Base-by-base conservation (phyloP, 2,888 invertebrate species). In the Drosophila glabriapex region DNA sequence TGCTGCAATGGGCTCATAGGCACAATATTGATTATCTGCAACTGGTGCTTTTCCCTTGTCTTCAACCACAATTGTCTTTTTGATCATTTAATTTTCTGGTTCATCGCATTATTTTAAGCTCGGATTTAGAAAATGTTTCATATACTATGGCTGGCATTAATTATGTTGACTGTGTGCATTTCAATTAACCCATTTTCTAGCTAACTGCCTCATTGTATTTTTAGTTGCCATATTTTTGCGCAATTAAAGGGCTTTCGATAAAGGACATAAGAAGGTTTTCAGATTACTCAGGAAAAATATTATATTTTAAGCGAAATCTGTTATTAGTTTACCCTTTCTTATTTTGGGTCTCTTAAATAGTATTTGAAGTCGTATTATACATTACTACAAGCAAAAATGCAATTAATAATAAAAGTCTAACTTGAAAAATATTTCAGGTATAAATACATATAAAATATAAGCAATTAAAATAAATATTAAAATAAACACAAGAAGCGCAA, bases 21-120 rank as follows among this genome's bases (percentile, higher is more conserved):
- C 16, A 65, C 83, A 68, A 76, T 85, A 80, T 85, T 88, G 89
- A 85, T 85, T 88, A 79, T 82, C 55, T 76, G 65, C 68, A 85
- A 85, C 74, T 64, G 41, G 3, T 71, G 54, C 41, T 53, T 41
- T 68, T 49, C 68, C 46, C 39, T 25, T 62, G 41, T 39, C 41
- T 39, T 33, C 39, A 35, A 5, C 33, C 53, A 19, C 54, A 63
- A 61, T 76, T 65, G 77, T 65, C 58, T 65, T 64, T 29, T 35
- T 28, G 43, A 37, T 35, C 25, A 55, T 16, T 25, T n/a, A 22
- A 54, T 54, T 55, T 68, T 67, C 53, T 25, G 37, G 43, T 49
- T 64, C 37, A 25, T n/a, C 54, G 22, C 35, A 9, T 50, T 55
- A 39, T 41, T 63, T 56, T 22, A n/a, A 43, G 33, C 43, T 28